Percentiles rank a stretch among this genome's conserved stretches.
phyloP scores from a whole-genome alignment of 2,113 vertebrate species.

The Atrichornis clamosus region DNA sequence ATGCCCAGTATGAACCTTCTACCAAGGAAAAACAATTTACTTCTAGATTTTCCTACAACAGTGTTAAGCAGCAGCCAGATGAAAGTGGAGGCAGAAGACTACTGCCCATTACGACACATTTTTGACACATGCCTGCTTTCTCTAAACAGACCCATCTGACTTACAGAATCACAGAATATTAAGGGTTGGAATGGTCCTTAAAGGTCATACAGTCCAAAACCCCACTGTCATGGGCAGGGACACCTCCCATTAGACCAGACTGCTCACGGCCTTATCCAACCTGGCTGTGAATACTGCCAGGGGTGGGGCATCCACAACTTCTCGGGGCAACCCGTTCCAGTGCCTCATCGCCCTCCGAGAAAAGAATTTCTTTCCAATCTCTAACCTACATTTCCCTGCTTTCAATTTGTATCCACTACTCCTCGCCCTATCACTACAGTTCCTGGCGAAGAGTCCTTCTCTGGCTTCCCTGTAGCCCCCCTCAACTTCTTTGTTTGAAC shows the following conservation, averaged over 20 bases:
- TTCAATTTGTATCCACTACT: not conserved
- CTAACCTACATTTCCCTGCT: not conserved
- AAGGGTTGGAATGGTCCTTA: not conserved
- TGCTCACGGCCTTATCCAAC: not conserved
- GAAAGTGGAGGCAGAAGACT: not conserved
- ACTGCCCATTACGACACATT: accelerated
- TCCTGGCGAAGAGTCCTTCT: not conserved
- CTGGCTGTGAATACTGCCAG: not conserved
- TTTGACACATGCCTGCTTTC: not conserved
- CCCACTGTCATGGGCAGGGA: not conserved
- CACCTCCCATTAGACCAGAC: not conserved
- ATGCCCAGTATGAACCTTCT: not conserved
- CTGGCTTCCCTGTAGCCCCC: too few species aligned
- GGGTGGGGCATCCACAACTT: not conserved
- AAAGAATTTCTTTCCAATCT: not conserved
- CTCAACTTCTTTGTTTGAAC: not conserved
- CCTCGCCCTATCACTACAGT: accelerated
- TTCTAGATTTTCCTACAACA: not conserved
- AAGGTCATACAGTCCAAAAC: not conserved
- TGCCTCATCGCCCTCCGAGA: too few species aligned
- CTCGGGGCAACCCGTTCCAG: not conserved
- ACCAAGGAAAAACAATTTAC: not conserved
- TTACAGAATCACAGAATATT: not conserved
- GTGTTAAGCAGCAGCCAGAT: not conserved
- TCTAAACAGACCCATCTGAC: not conserved